Conservation (phyloP, 92 coral and sea anemone species). For the Bergia sp. region DNA sequence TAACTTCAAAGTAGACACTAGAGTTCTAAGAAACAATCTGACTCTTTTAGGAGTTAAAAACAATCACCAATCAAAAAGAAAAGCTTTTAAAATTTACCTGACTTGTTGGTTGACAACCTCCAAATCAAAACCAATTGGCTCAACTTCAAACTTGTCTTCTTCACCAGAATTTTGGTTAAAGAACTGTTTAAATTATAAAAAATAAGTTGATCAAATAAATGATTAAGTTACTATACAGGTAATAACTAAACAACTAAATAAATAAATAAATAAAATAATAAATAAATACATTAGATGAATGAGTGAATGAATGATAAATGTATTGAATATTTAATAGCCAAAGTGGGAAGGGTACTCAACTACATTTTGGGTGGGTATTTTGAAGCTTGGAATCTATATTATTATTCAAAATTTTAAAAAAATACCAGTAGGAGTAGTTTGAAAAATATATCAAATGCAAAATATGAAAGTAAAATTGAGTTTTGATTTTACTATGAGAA, state of each 20-base stretch:
- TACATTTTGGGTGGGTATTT: too few relatives aligned
- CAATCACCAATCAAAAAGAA: background rate
- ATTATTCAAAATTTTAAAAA: too few relatives aligned
- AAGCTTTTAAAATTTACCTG: conserved; percentile 55
- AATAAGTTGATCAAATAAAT: background rate
- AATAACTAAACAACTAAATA: background rate
- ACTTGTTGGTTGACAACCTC: conserved; percentile 85
- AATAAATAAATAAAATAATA: background rate
- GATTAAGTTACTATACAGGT: too few relatives aligned
- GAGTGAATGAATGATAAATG: too few relatives aligned
- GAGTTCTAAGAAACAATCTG: background rate
- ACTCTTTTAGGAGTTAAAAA: background rate
- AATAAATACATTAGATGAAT: background rate
- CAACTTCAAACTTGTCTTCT: conserved; percentile 79
- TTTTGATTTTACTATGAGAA: too few relatives aligned
- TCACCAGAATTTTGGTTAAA: conserved; percentile 74
- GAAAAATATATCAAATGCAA: too few relatives aligned
- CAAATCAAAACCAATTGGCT: conserved; percentile 89
- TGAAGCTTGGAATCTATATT: too few relatives aligned
- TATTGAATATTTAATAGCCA: too few relatives aligned
- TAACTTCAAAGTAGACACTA: too few relatives aligned
- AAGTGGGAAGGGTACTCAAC: too few relatives aligned
- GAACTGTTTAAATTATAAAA: conserved; percentile 56
- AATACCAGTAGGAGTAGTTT: too few relatives aligned
- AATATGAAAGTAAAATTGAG: too few relatives aligned